phyloP scores from a whole-genome alignment of 1,140 invertebrate genomes.

The Drosophila ercepeae region DNA sequence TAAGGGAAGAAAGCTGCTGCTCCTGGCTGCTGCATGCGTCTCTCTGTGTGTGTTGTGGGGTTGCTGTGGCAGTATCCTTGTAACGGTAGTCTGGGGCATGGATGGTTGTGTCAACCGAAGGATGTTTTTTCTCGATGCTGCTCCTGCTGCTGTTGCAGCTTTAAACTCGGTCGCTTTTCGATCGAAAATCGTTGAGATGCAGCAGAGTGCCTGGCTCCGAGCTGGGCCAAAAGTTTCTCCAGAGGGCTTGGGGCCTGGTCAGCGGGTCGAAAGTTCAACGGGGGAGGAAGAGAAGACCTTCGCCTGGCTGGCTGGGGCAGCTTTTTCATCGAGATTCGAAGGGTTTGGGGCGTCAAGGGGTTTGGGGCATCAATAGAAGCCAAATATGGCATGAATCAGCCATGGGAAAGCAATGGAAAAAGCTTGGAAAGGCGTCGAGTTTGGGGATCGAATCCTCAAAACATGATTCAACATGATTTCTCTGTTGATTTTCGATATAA shows the following conservation, averaged over 20 bases:
- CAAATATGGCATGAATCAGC: conserved; percentile 27
- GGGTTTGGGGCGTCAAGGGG: not conserved
- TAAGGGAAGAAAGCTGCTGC: conserved; percentile 69
- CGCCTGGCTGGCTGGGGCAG: conserved; percentile 12
- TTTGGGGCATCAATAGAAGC: not conserved
- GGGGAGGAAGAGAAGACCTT: conserved; percentile 25
- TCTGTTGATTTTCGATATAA: too few species aligned
- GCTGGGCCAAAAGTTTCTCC: conserved; percentile 42
- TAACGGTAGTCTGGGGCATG: not conserved
- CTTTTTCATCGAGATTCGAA: conserved; percentile 12
- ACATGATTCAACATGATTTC: too few species aligned
- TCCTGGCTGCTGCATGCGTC: not conserved
- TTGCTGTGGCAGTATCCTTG: conserved; percentile 15
- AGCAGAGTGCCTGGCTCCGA: conserved; percentile 30
- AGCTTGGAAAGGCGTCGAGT: not conserved
- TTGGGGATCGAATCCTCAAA: conserved; percentile 7
- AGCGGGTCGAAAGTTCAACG: conserved; percentile 61
- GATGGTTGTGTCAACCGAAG: conserved; percentile 41
- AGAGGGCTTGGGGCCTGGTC: conserved; percentile 27
- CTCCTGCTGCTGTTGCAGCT: conserved; percentile 36
- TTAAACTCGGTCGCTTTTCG: conserved; percentile 63
- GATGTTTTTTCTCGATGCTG: conserved; percentile 35
- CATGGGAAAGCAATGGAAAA: not conserved
- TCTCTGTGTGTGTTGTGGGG: conserved; percentile 22
- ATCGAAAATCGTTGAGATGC: conserved; percentile 43